Percentiles rank a stretch among this genome's conserved stretches.
Conservation (phyloP, 2,797 vertebrate species). For the Propithecus perrieri region DNA sequence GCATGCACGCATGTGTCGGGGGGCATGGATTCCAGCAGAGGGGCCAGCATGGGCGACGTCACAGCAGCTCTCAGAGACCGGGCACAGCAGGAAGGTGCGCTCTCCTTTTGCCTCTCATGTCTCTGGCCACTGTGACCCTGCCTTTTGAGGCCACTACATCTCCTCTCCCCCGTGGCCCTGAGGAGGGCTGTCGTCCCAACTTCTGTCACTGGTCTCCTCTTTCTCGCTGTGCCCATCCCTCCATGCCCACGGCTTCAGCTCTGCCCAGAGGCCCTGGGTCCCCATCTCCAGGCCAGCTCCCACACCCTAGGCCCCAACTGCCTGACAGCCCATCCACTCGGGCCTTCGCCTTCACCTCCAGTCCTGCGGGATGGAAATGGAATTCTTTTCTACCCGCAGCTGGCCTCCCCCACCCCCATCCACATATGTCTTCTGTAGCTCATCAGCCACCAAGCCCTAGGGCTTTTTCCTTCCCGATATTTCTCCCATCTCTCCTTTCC, state of each 20-base stretch:
- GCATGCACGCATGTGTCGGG: fast-evolving
- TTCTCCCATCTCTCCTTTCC: not conserved
- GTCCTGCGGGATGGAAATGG: not conserved
- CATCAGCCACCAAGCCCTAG: not conserved
- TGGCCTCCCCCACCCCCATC: too few species aligned
- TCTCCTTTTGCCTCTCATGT: not conserved
- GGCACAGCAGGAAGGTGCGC: not conserved
- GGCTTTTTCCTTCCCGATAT: not conserved
- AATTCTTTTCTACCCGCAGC: not conserved
- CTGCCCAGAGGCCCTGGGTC: not conserved
- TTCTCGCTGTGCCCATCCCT: not conserved
- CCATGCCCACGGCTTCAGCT: not conserved
- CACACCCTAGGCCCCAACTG: not conserved
- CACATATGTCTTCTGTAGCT: not conserved
- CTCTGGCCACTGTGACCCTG: not conserved
- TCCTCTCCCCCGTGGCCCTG: not conserved
- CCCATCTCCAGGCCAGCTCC: not conserved
- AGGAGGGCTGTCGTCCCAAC: not conserved
- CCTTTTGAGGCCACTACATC: not conserved
- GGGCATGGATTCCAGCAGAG: not conserved
- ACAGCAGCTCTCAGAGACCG: not conserved
- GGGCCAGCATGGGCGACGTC: not conserved
- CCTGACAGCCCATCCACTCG: not conserved
- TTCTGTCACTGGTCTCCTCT: not conserved
- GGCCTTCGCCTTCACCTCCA: not conserved